Conservation (phyloP, 1,140 invertebrate genomes). For the Tetragnatha versicolor region DNA sequence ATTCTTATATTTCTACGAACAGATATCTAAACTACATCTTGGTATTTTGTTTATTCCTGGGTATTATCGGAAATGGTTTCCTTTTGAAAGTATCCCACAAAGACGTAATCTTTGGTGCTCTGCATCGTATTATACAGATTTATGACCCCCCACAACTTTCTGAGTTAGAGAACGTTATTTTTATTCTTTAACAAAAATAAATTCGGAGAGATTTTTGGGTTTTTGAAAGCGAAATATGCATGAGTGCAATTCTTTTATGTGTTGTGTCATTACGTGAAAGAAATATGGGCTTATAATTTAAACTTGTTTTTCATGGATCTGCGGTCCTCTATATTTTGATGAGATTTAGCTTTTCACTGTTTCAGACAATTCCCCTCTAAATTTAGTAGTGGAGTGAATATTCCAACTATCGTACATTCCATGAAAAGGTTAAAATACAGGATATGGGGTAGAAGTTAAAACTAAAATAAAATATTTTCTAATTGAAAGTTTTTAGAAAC, state of each 20-base stretch:
- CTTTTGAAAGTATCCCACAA: constrained; percentile 7
- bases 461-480: too few species aligned
- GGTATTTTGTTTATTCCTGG: background rate
- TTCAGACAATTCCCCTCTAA: too few species aligned
- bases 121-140: constrained; percentile 25
- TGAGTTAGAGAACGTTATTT: constrained; percentile 18
- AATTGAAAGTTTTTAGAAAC: too few species aligned
- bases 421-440: too few species aligned
- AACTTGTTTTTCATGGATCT: constrained; percentile 23
- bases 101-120: constrained; percentile 17
- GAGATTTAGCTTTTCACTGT: too few species aligned
- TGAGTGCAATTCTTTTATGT: constrained; percentile 32
- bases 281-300: constrained; percentile 14
- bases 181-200: constrained; percentile 20
- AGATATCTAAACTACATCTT: too few species aligned
- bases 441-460: too few species aligned
- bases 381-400: too few species aligned
- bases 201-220: background rate
- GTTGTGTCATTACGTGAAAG: constrained; percentile 21
- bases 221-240: constrained; percentile 17
- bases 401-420: too few species aligned
- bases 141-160: constrained; percentile 19
- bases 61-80: constrained; percentile 26
- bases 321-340: background rate
- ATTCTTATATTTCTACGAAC: too few species aligned